Evolutionary conservation across 2,113 vertebrate genomes (phyloP).

Genomic region (Rallus limicola): DNA sequence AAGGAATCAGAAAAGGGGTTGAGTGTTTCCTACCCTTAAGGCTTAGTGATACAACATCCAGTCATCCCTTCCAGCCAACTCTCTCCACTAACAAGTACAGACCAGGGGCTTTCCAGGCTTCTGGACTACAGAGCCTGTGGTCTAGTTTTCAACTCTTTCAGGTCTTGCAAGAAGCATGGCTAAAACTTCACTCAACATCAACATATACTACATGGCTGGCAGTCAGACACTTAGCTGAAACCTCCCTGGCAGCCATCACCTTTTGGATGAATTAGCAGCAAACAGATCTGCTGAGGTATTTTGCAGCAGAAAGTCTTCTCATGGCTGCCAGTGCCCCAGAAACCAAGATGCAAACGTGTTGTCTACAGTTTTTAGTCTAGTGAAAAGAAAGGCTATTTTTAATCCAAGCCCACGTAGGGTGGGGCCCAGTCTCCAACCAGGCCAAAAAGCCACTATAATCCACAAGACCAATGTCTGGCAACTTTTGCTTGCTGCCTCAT

Average conservation of each 20-base stretch:
- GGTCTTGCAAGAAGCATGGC: not conserved
- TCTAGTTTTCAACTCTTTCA: not conserved
- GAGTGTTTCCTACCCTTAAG: not conserved
- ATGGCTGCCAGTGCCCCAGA: not conserved
- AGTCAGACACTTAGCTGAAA: not conserved
- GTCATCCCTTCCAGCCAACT: not conserved
- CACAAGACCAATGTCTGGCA: conserved; percentile 73
- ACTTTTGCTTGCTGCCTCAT: conserved; percentile 72
- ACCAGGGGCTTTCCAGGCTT: not conserved
- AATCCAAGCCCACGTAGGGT: conserved; percentile 71
- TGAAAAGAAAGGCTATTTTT: conserved; percentile 74
- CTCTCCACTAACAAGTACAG: not conserved
- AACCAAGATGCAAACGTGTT: not conserved
- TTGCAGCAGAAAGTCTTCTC: conserved; percentile 1
- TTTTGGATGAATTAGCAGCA: not conserved
- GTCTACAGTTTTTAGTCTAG: conserved; percentile 50
- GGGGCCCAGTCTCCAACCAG: conserved; percentile 67
- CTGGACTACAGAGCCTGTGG: not conserved
- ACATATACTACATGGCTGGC: fast-evolving
- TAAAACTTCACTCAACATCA: not conserved
- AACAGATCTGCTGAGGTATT: not conserved
- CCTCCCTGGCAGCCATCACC: not conserved
- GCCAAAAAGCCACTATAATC: conserved; percentile 75
- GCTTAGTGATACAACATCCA: fast-evolving
- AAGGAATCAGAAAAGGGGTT: not conserved